Evolutionary conservation across 2,888 invertebrate genomes (phyloP).

Genomic region (Plagodis pulveraria): DNA sequence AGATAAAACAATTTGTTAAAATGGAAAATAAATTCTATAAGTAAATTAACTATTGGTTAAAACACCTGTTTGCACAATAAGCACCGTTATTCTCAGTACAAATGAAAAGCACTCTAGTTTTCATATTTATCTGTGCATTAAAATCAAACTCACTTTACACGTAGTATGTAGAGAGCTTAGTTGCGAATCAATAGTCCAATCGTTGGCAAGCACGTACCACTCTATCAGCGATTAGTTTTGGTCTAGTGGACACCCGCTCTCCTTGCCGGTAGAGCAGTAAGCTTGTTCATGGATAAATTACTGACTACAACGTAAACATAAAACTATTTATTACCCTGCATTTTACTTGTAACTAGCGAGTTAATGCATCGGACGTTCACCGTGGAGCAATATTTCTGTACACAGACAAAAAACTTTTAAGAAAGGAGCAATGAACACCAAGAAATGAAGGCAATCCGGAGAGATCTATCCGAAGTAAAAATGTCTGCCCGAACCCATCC

Average conservation of each 20-base stretch:
- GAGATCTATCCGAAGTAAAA: slow-evolving; percentile 53
- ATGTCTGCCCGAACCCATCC: slow-evolving; percentile 67
- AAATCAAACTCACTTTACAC: slow-evolving; percentile 34
- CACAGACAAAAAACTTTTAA: slow-evolving; percentile 11
- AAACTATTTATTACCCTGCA: slow-evolving; percentile 30
- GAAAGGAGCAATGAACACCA: slow-evolving; percentile 31
- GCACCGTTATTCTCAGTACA: too few species aligned
- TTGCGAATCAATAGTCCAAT: slow-evolving; percentile 75
- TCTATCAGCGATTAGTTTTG: slow-evolving; percentile 83
- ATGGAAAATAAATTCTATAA: too few species aligned
- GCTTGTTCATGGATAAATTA: slow-evolving; percentile 56
- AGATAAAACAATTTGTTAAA: too few species aligned
- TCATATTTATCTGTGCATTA: neutral
- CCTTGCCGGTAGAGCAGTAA: slow-evolving; percentile 57
- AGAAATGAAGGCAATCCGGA: slow-evolving; percentile 39
- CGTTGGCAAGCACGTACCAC: slow-evolving; percentile 75
- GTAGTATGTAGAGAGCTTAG: slow-evolving; percentile 47
- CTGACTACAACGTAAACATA: slow-evolving; percentile 45
- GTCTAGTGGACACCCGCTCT: slow-evolving; percentile 73
- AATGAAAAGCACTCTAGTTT: too few species aligned
- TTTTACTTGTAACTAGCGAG: slow-evolving; percentile 26
- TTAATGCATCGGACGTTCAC: slow-evolving; percentile 23
- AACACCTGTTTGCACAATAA: too few species aligned
- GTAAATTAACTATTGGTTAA: too few species aligned
- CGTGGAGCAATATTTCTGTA: slow-evolving; percentile 19